Conservation (phyloP, 2,797 vertebrate genomes). For the Molossus alvarezi region DNA sequence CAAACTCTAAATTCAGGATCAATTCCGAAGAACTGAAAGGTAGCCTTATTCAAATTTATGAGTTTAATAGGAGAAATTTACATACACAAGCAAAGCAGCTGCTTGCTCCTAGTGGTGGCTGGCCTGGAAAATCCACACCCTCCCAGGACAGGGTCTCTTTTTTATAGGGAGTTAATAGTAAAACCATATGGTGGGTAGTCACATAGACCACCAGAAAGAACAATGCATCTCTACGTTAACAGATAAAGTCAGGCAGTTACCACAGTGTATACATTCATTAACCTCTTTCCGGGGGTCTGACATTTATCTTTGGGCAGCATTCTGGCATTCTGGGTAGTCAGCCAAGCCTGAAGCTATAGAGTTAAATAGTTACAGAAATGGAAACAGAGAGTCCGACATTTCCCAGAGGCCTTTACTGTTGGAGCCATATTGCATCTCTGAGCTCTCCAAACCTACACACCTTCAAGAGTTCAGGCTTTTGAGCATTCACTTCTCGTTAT, state of each 20-base stretch:
- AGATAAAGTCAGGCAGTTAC: neutral
- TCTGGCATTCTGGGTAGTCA: neutral
- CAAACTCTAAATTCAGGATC: neutral
- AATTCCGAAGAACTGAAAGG: neutral
- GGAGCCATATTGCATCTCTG: neutral
- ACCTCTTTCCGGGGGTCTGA: neutral
- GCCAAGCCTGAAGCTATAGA: neutral
- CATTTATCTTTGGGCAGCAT: neutral
- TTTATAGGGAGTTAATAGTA: neutral
- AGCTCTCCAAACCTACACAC: neutral
- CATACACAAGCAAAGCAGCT: neutral
- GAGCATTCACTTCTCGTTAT: neutral
- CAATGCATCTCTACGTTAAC: neutral
- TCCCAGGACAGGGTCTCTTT: neutral
- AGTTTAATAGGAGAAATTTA: neutral
- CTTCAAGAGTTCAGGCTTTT: neutral
- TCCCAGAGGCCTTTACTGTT: neutral
- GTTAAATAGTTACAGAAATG: neutral
- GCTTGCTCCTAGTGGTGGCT: neutral
- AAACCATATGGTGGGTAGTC: neutral
- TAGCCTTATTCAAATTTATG: neutral
- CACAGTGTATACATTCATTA: neutral
- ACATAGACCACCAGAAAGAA: neutral
- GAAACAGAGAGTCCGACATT: neutral
- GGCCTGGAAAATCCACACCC: neutral